A percentile compares a stretch with the other conserved stretches of the same genome.
Evolutionary conservation across 2,113 vertebrate species (phyloP).

Genomic region (Poicephalus meyeri): DNA sequence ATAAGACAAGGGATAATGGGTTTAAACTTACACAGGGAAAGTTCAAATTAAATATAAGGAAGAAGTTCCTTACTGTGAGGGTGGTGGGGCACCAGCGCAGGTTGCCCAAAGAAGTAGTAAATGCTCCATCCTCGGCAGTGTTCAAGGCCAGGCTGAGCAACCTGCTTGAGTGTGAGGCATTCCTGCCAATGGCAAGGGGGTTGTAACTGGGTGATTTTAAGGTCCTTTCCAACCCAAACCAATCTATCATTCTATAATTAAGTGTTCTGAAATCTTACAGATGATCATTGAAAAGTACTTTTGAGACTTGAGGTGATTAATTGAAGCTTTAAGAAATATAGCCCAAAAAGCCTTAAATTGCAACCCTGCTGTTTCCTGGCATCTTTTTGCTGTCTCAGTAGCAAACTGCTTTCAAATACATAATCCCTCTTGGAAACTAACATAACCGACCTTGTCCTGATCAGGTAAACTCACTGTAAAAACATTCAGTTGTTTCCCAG

Average conservation of each 20-base stretch:
- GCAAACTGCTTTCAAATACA: not conserved
- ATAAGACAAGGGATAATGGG: not conserved
- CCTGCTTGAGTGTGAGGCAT: not conserved
- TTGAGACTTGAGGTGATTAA: not conserved
- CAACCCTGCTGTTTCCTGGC: not conserved
- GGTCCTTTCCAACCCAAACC: not conserved
- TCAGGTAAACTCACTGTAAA: not conserved
- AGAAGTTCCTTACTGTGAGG: not conserved
- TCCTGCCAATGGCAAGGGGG: not conserved
- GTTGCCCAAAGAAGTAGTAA: not conserved
- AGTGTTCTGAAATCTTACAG: not conserved
- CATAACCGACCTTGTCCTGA: not conserved
- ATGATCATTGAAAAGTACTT: not conserved
- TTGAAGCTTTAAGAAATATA: not conserved
- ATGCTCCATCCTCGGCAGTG: not conserved
- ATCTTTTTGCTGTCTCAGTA: not conserved
- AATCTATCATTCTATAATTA: not conserved
- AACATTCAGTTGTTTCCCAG: not conserved
- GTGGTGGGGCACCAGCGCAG: not conserved
- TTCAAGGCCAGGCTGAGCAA: not conserved
- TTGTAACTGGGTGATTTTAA: not conserved
- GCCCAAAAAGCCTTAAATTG: not conserved
- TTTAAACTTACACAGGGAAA: not conserved
- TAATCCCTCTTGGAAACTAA: not conserved
- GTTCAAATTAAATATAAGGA: not conserved